Conservation (phyloP, 2,113 vertebrate genomes). For the Myocastor coypus region DNA sequence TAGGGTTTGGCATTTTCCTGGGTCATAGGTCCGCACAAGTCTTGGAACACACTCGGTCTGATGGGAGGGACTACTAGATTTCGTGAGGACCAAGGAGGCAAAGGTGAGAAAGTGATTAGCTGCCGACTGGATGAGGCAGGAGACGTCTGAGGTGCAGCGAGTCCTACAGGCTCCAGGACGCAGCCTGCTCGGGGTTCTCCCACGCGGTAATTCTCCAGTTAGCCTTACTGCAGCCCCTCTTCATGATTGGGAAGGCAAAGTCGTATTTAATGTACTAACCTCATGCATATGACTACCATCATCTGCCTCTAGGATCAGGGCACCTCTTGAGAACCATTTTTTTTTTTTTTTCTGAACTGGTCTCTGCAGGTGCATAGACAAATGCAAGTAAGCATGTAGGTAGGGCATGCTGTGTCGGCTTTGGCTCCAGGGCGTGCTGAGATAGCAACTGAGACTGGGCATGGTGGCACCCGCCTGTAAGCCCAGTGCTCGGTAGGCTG, state of each 20-base stretch:
- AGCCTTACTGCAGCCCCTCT: background rate
- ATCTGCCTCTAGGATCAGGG: background rate
- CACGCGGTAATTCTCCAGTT: background rate
- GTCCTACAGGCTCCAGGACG: background rate
- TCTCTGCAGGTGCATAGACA: background rate
- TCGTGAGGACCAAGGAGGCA: background rate
- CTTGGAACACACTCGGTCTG: background rate
- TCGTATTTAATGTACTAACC: too few species aligned
- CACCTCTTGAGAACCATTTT: background rate
- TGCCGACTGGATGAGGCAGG: background rate
- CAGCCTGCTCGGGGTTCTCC: background rate
- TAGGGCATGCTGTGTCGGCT: too few species aligned
- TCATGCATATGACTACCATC: background rate
- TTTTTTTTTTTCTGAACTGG: background rate
- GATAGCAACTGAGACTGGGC: too few species aligned
- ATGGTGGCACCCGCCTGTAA: too few species aligned
- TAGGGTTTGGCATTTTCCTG: background rate
- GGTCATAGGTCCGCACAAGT: too few species aligned
- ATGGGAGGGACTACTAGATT: background rate
- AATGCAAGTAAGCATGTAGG: background rate
- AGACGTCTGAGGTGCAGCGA: rapidly evolving
- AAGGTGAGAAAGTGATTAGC: background rate
- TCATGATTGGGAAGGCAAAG: background rate
- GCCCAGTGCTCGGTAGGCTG: too few species aligned
- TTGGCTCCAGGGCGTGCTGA: too few species aligned